phyloP scores from a whole-genome alignment of 2,113 vertebrate genomes.

The Danio rerio region DNA sequence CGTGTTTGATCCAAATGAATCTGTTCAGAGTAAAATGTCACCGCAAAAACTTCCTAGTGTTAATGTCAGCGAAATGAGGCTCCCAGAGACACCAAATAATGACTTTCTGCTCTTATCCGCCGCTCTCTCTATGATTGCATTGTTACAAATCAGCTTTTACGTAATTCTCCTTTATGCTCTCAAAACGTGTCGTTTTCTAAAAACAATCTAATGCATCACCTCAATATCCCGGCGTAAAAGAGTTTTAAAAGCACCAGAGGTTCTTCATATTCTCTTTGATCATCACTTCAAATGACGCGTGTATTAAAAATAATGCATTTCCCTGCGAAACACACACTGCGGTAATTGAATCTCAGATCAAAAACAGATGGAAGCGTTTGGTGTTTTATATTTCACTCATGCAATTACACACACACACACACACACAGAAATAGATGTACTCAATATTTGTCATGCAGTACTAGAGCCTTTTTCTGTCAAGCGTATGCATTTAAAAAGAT shows the following conservation, averaged over 20 bases:
- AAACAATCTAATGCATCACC: slow-evolving; percentile 52
- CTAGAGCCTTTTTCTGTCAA: not conserved
- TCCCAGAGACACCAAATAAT: slow-evolving; percentile 68
- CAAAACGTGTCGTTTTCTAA: slow-evolving; percentile 41
- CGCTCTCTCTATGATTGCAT: slow-evolving; percentile 69
- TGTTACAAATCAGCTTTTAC: slow-evolving; percentile 73
- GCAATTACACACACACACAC: not conserved
- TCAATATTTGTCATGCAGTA: not conserved
- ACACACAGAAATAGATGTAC: not conserved
- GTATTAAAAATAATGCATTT: not conserved
- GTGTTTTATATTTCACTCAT: not conserved
- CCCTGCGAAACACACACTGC: not conserved
- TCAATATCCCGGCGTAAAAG: slow-evolving; percentile 64
- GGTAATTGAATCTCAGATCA: slow-evolving; percentile 25
- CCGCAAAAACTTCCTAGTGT: slow-evolving; percentile 68
- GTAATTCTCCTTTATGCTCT: slow-evolving; percentile 64
- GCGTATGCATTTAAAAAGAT: not conserved
- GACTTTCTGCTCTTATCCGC: slow-evolving; percentile 67
- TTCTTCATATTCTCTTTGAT: slow-evolving; percentile 42
- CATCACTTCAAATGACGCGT: slow-evolving; percentile 41
- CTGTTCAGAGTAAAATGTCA: slow-evolving; percentile 60
- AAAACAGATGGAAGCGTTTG: not conserved
- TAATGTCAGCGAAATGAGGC: slow-evolving; percentile 72
- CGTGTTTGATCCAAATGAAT: slow-evolving; percentile 74
- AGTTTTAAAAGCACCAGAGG: slow-evolving; percentile 50